Base-by-base conservation (phyloP, 1,140 invertebrate genomes). In the Latrodectus geometricus region DNA sequence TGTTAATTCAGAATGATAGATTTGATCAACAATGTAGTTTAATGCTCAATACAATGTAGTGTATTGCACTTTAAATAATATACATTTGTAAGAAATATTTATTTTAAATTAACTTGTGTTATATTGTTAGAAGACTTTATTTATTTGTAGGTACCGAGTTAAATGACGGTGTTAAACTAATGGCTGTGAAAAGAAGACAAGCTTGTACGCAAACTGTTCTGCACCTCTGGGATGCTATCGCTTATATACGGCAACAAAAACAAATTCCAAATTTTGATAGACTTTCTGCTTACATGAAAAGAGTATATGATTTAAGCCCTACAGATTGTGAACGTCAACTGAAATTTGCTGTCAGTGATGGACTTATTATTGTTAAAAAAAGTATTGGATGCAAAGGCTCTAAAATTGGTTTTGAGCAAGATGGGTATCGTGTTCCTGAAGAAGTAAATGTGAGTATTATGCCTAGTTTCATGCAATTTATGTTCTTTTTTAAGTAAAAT, bases 381-480 rank as follows among this genome's bases (percentile, higher is more conserved):
- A 91, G 91, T 76, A 89, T 93, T 54, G 92, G 92, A 9, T 91
- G 90, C 65, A 93, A 93, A 89, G 93, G 93, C 11, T 91, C 91
- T 14, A 93, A 93, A 89, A 90, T 91, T 20, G 93, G 93, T 23
- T 89, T 93, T 11, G 92, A 93, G 87, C 93, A 93, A 89, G 93
- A 94, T 89, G 92, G 92, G 2, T 93, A 93, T 88, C 90, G 91
- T 88, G 88, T 93, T 69, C 93, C 93, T 54, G 90, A 90, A 14
- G 89, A 90, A 70, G 89, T 89, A 56, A 88, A 89, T 69, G 92
- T 92, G 89, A 90, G 89, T 88, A 35, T 35, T 35, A 3, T 35
- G 35, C 35, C 5, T 3, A 35, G 35, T 35, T 35, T 35, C 2
- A 35, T 35, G 35, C 35, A 35, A 35, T 35, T 35, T 35, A 35